phyloP scores from a whole-genome alignment of 2,113 vertebrate species.

The Corvus hawaiiensis region DNA sequence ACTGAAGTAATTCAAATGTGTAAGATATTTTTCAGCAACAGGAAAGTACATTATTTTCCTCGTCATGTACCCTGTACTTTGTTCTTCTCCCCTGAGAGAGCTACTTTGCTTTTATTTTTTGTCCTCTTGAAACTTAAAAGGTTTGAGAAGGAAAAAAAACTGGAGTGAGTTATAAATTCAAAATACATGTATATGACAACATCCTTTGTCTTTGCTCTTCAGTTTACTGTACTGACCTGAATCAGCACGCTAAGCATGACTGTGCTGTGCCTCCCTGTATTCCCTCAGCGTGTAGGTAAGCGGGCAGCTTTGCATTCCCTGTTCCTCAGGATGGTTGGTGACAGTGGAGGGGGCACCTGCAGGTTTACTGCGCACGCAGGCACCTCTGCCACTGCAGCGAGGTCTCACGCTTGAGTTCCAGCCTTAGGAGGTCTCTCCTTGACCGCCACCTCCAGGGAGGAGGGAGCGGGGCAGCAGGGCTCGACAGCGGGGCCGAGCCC shows the following conservation, averaged over 20 bases:
- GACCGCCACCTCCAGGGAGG: not conserved
- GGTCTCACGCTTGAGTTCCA: not conserved
- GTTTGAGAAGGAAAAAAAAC: not conserved
- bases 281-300: not conserved
- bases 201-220: not conserved
- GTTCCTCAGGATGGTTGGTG: not conserved
- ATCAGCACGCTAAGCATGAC: not conserved
- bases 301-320: not conserved
- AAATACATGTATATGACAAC: not conserved
- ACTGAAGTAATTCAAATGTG: not conserved
- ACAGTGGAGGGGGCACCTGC: not conserved
- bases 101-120: not conserved
- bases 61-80: not conserved
- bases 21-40: not conserved
- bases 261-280: fast-evolving
- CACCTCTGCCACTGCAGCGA: fast-evolving
- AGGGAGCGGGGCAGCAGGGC: not conserved
- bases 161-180: not conserved
- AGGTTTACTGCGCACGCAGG: not conserved
- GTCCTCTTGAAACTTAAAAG: not conserved
- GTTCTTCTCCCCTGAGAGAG: not conserved
- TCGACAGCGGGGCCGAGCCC: fast-evolving
- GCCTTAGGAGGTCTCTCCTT: not conserved
- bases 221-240: not conserved
- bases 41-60: not conserved